A percentile compares a stretch with the other conserved stretches of the same genome.
phyloP scores from a whole-genome alignment of 1,140 invertebrate species.

The Bombyx mandarina region DNA sequence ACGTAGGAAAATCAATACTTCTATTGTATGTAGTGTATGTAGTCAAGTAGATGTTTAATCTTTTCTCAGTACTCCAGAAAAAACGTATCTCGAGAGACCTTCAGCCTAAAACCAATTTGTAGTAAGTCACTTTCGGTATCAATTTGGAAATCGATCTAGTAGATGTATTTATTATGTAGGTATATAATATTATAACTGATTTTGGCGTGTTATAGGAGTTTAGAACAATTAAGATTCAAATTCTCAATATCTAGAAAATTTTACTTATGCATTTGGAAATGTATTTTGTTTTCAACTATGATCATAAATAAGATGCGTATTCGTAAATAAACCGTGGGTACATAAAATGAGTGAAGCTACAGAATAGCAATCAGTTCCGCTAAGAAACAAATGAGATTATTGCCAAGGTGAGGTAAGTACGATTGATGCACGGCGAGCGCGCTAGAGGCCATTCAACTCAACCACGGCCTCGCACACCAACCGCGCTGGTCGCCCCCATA shows the following conservation, averaged over 20 bases:
- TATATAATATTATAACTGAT: too few relatives aligned
- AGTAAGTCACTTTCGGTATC: constrained; percentile 1
- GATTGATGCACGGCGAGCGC: constrained; percentile 45
- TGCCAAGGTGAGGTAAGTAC: constrained; percentile 52
- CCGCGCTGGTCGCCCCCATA: constrained; percentile 14
- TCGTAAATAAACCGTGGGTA: constrained; percentile 3
- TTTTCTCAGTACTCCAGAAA: constrained; percentile 33
- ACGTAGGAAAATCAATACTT: too few relatives aligned
- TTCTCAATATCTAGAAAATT: neutral
- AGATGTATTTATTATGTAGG: too few relatives aligned
- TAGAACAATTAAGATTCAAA: neutral
- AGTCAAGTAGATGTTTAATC: constrained; percentile 7
- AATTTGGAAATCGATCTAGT: too few relatives aligned
- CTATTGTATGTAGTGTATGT: too few relatives aligned
- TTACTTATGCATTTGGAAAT: neutral
- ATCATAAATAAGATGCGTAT: neutral
- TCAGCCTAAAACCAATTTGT: constrained; percentile 14
- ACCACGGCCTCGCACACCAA: constrained; percentile 32
- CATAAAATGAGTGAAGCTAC: constrained; percentile 14
- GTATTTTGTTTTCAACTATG: neutral
- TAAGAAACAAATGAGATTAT: constrained; percentile 45
- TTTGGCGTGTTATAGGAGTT: too few relatives aligned
- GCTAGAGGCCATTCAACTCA: constrained; percentile 59
- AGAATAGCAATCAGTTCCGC: constrained; percentile 26
- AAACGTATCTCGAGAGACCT: constrained; percentile 29